Percentiles rank a stretch among this genome's conserved stretches.
Evolutionary conservation across 2,797 vertebrate genomes (phyloP).

Genomic region (Artibeus lituratus): DNA sequence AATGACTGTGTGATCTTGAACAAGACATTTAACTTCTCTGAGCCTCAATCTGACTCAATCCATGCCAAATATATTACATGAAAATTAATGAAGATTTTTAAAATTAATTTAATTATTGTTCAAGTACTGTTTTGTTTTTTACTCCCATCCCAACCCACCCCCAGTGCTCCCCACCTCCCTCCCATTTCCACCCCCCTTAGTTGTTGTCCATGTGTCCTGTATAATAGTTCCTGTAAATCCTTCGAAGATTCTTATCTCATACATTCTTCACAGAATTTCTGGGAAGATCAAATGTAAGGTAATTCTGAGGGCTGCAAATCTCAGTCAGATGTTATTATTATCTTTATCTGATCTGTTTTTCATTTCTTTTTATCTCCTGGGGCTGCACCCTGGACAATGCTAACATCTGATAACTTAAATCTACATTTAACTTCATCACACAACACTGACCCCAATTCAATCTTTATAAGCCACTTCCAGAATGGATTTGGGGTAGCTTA

Average conservation of each 20-base stretch:
- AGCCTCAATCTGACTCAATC: not conserved
- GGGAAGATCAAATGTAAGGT: not conserved
- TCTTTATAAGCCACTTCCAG: not conserved
- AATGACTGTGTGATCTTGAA: not conserved
- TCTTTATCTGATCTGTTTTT: not conserved
- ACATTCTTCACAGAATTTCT: not conserved
- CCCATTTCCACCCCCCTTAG: no score
- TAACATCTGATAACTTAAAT: not conserved
- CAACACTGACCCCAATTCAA: not conserved
- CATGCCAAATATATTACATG: not conserved
- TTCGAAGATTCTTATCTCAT: not conserved
- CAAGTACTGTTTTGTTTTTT: no score
- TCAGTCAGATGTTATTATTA: not conserved
- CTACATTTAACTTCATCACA: not conserved
- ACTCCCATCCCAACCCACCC: no score
- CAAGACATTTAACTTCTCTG: not conserved
- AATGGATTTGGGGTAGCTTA: not conserved
- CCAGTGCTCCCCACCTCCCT: no score
- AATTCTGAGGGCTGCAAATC: not conserved
- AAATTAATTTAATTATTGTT: no score
- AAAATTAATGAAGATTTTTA: not conserved
- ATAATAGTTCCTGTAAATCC: no score
- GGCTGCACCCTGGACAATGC: not conserved
- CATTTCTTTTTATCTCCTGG: not conserved
- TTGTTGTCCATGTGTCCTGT: no score